phyloP scores from a whole-genome alignment of 2,888 invertebrate genomes.

The Drosophila nigricruria region DNA sequence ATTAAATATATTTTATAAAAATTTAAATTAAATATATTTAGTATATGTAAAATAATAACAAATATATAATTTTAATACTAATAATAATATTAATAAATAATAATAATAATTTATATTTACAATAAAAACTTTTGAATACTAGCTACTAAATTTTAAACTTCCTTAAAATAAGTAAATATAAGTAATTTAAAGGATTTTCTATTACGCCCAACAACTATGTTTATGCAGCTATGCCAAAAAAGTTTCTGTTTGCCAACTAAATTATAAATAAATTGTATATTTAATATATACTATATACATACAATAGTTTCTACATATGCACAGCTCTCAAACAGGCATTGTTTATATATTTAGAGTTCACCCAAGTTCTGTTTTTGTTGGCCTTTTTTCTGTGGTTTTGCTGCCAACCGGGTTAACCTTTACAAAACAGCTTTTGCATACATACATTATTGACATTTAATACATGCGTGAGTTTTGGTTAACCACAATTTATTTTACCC shows the following conservation, averaged over 20 bases:
- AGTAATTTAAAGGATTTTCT: background rate
- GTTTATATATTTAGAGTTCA: background rate
- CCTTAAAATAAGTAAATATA: background rate
- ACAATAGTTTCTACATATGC: background rate
- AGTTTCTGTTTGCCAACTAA: constrained; percentile 19
- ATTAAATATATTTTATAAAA: too few relatives aligned
- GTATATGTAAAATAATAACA: too few relatives aligned
- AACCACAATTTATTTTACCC: constrained; percentile 36
- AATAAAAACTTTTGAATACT: too few relatives aligned
- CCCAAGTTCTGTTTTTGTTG: background rate
- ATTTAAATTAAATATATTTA: too few relatives aligned
- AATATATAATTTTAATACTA: too few relatives aligned
- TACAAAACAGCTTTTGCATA: constrained; percentile 36
- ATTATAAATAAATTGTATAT: constrained; percentile 11
- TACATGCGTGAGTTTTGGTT: constrained; percentile 18
- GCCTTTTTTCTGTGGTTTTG: constrained; percentile 26
- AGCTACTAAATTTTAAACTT: background rate
- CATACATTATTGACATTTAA: constrained; percentile 47
- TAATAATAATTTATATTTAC: too few relatives aligned
- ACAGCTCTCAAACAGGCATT: background rate
- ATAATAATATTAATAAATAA: too few relatives aligned
- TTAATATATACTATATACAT: background rate
- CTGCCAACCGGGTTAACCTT: constrained; percentile 44
- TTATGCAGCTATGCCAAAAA: background rate
- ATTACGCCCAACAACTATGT: background rate